Conservation (phyloP, 2,113 vertebrate species). For the Hippocampus zosterae region DNA sequence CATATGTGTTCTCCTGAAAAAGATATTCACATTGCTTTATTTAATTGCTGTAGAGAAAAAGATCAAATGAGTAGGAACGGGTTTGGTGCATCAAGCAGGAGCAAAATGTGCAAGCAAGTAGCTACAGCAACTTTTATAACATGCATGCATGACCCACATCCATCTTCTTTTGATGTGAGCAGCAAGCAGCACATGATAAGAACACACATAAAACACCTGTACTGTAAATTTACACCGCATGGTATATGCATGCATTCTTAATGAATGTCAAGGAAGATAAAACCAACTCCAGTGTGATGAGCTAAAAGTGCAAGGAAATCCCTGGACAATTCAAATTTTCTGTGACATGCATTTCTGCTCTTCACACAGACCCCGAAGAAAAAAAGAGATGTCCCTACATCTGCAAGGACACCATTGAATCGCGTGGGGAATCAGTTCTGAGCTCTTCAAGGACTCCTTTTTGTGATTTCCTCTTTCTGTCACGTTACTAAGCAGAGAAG, state of each 20-base stretch:
- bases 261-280: conserved; percentile 32
- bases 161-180: neutral
- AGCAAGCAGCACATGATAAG: neutral
- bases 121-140: neutral
- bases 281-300: conserved; percentile 24
- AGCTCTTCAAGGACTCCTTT: neutral
- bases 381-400: neutral
- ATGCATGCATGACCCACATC: neutral
- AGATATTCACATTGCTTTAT: conserved; percentile 1
- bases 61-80: neutral
- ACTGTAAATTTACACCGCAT: conserved; percentile 19
- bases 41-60: neutral
- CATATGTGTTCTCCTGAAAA: conserved; percentile 88
- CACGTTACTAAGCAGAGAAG: neutral
- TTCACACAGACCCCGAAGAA: neutral
- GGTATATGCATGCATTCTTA: conserved; percentile 23
- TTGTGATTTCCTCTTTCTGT: conserved; percentile 8
- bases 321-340: conserved; percentile 13
- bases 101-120: neutral
- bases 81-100: conserved; percentile 3
- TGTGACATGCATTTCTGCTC: neutral
- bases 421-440: conserved; percentile 4
- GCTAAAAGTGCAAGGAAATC: conserved; percentile 11
- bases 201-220: conserved; percentile 11
- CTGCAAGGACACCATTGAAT: neutral